A percentile compares a stretch with the other conserved stretches of the same genome.
These are phyloP conservation scores for Gymnorhina tibicen DNA, from an alignment of 2,113 vertebrate genomes.

Conservation along the genomic window DNA sequence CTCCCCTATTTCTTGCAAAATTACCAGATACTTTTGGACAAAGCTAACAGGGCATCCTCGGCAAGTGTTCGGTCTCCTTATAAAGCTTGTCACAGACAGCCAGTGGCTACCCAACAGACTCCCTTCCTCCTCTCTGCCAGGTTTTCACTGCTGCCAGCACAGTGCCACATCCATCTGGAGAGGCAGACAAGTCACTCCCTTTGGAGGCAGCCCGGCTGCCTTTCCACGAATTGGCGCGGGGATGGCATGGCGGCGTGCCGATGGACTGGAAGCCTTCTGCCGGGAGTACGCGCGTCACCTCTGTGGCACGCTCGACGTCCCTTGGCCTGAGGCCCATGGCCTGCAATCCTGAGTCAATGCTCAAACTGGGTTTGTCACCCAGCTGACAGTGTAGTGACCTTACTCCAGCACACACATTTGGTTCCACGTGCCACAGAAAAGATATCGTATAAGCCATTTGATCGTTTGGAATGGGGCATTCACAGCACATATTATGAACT, in stretches of 20 bases:
- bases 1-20: background rate
- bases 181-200: background rate
- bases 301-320: slow-evolving; percentile 36
- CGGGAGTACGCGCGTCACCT: background rate
- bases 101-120: background rate
- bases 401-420: slow-evolving; percentile 28
- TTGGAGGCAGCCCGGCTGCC: background rate
- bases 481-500: background rate
- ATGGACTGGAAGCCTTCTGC: slow-evolving; percentile 7
- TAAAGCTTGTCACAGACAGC: background rate
- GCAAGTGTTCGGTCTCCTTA: background rate
- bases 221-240: background rate
- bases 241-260: background rate
- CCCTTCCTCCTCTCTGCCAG: background rate
- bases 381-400: slow-evolving; percentile 52
- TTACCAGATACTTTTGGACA: background rate
- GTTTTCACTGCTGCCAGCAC: background rate
- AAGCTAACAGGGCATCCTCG: background rate
- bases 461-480: background rate
- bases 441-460: background rate
- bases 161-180: background rate
- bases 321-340: slow-evolving; percentile 13
- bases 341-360: slow-evolving; percentile 45
- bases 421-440: background rate
- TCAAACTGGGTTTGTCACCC: slow-evolving; percentile 31